A percentile compares a stretch with the other conserved stretches of the same genome.
phyloP scores from a whole-genome alignment of 2,797 vertebrate species.

The Odontamblyopus lacepedii region DNA sequence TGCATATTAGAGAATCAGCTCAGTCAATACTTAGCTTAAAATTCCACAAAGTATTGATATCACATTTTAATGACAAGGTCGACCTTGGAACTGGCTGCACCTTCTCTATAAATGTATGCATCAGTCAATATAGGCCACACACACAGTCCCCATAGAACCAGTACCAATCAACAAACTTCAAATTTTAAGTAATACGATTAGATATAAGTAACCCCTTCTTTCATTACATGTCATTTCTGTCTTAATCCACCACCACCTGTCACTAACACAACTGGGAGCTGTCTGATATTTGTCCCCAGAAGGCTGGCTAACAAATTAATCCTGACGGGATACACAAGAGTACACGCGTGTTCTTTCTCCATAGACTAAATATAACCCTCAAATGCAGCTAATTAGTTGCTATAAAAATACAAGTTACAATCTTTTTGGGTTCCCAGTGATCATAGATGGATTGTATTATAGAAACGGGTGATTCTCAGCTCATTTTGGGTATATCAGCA shows the following conservation, averaged over 20 bases:
- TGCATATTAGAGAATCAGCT: background rate
- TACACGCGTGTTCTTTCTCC: conserved; percentile 51
- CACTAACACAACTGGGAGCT: conserved; percentile 54
- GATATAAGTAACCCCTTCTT: conserved; percentile 24
- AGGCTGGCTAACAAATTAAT: conserved; percentile 58
- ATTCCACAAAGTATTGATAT: conserved; percentile 4
- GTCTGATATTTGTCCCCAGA: conserved; percentile 58
- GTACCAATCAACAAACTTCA: background rate
- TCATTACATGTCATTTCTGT: conserved; percentile 28
- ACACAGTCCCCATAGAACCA: background rate
- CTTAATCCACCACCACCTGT: conserved; percentile 51
- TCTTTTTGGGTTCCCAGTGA: background rate
- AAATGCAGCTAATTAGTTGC: conserved; percentile 54
- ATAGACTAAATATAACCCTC: conserved; percentile 59
- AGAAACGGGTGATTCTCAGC: background rate
- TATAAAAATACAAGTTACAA: conserved; percentile 35
- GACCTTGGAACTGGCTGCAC: conserved; percentile 2
- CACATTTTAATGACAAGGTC: conserved; percentile 5
- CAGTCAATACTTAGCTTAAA: background rate
- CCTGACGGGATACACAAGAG: conserved; percentile 54
- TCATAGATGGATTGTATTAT: background rate
- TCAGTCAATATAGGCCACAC: conserved; percentile 5
- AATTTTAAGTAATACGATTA: background rate
- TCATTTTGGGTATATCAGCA: background rate
- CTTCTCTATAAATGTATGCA: background rate